Evolutionary conservation across 2,888 invertebrate genomes (phyloP), one percentile per base, ranked within the genome.

Genomic region (Parnassius mnemosyne): DNA sequence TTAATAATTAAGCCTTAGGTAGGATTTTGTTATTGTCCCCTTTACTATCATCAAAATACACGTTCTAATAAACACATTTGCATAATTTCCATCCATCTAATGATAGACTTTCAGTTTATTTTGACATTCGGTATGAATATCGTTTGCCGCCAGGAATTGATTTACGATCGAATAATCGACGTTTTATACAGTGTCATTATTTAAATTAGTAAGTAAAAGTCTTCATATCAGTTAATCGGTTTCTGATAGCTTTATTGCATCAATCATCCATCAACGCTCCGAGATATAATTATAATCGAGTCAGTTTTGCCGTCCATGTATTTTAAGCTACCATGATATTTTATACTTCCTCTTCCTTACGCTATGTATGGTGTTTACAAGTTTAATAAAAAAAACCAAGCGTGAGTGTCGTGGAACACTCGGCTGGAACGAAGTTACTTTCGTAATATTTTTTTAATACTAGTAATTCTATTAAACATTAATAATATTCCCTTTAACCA

Each of bases 131-230:
- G 16, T 44, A n/a, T 59, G 47, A 59, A 58, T 51, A 59, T 52
- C 46, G 58, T 52, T 34, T 34, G 11, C 16, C n/a, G 25, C 3
- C 53, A 12, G 20, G 11, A 7, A 9, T 57, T 53, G 46, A 53
- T 53, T 41, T 2, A 53, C 34, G 47, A 52, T 51, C 51, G 44
- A 46, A 42, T 47, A 60, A 60, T 59, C 60, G 47, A 47, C 25
- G 47, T 25, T 73, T 74, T 71, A 69, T 57, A 51, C 47, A 34
- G 1, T 16, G 10, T 53, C 11, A 42, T 42, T 54, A 57, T 61
- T 52, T 56, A 52, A 49, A 49, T 56, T 51, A 42, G n/a, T 20
- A 53, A 53, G 53, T 53, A 55, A 57, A 62, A 62, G 57, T 57
- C 20, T 53, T 49, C 49, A 56, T 53, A 20, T 25, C 53, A n/a